Evolutionary conservation across 92 coral and sea anemone genomes (phyloP), one percentile per base, ranked within the genome.

Genomic region (Palythoa grandiflora): DNA sequence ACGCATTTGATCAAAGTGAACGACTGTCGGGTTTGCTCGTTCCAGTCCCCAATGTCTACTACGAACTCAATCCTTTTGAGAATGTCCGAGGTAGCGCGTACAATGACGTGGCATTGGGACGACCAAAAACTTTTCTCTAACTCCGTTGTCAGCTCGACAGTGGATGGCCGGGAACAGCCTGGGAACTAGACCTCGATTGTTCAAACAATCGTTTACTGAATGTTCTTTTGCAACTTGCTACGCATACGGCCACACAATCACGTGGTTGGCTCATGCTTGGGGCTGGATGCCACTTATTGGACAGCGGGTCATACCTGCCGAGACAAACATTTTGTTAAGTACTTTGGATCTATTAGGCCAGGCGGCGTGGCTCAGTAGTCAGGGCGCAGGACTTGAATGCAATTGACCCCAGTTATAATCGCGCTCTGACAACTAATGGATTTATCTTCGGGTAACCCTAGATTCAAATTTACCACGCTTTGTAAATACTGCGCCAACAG

Each of bases 201-300:
- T 94, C 98, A 77, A 95, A 90, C 28, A 91, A 84, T 73, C 94
- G 75, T 79, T 95, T 95, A 72, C 86, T 91, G 19, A 80, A 78
- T 10, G 94, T 90, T 83, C 96, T 85, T 81, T 91, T 95, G 70
- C 87, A 91, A 50, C 94, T 95, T 48, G 96, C 99, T 72, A 96
- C 99, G 72, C 98, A 96, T 50, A 96, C 99, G n/a, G 99, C 99
- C 15, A 96, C 99, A 53, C 99, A 96, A 90, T 96, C 99, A 78
- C 99, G 95, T 75, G 99, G 98, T 77, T 96, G 99, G 85, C 99
- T 96, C 71, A 96, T 89, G 7, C 98, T 87, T 6, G 99, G 96
- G 16, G 99, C 98, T 3, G 79, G 68, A 63, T 96, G 93, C 99
- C 99, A 96, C 54, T 95, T 93, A 68, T 96, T 96, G 39, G 99